Evolutionary conservation across 2,888 invertebrate species (phyloP), one percentile per base, ranked within the genome.

Genomic region (Galeopsomyia nigrocyanea): DNA sequence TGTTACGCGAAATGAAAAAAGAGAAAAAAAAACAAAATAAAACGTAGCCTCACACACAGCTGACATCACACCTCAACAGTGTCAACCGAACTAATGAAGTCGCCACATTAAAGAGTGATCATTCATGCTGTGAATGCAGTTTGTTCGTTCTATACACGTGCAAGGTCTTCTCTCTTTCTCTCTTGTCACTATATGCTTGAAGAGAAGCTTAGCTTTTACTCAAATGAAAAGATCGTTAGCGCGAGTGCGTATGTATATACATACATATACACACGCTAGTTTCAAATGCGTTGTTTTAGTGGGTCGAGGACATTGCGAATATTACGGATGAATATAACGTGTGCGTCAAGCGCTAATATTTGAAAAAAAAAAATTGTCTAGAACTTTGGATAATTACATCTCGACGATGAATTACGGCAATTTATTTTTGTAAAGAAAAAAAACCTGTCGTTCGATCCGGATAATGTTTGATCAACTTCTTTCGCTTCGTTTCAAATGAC

Each of bases 1-100:
- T 49, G 50, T 68, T 46, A 10, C 46, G 49, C 31, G 55, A 19
- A 31, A 47, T 26, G 26, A 22, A 65, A 21, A 53, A 5, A 19
- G 31, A 51, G 50, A 22, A 51, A 51, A 60, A 49, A 56, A 68
- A 58, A n/a, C n/a, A n/a, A n/a, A 51, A 58, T 17, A 47, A 10
- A 26, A 26, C 26, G 26, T 26, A 3, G 26, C 26, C 26, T 26
- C 26, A 5, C 14, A 7, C 10, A 39, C 39, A 58, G 57, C 64
- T 70, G 70, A 70, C 70, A 64, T 70, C 64, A 70, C 53, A 63
- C 58, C 57, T 26, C 26, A 16, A 39, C 13, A 60, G 31, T 31
- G 7, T 1, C 39, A 26, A 56, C 63, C 53, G 21, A 63, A 55
- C 10, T 14, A 47, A 61, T 47, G 55, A 56, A 62, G 26, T 19